A percentile compares a stretch with the other conserved stretches of the same genome.
These are phyloP conservation scores for Notothenia rossii DNA, from an alignment of 2,113 vertebrate species.

Conservation along the genomic window DNA sequence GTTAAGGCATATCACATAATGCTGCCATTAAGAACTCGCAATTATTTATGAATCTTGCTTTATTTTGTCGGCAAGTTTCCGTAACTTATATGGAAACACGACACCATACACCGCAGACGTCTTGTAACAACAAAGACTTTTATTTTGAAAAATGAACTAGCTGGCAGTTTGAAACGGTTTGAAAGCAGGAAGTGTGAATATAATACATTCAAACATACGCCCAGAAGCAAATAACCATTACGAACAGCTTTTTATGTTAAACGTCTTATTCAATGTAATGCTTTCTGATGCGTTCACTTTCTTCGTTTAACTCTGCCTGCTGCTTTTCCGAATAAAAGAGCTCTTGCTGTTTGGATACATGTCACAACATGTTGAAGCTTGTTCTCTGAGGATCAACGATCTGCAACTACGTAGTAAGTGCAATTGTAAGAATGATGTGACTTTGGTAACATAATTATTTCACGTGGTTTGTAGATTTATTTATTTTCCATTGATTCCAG, in stretches of 20 bases:
- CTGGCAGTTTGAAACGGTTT: not conserved
- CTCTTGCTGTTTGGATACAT: not conserved
- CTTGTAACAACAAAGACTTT: not conserved
- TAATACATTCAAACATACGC: not conserved
- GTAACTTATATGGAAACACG: not conserved
- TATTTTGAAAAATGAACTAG: constrained; percentile 32
- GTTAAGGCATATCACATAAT: not conserved
- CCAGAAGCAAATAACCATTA: not conserved
- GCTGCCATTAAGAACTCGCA: not conserved
- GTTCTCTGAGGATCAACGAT: not conserved
- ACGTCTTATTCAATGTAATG: not conserved
- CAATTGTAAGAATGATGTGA: too few species aligned
- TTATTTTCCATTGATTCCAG: too few species aligned
- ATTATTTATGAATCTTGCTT: not conserved
- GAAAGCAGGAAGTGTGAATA: not conserved
- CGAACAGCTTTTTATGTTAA: too few species aligned
- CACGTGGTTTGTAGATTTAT: too few species aligned
- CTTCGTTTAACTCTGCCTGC: not conserved
- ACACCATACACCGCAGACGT: not conserved
- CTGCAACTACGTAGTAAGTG: not conserved
- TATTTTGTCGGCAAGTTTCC: not conserved
- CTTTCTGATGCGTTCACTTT: not conserved
- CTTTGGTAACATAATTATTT: not conserved
- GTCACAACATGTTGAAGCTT: constrained; percentile 25
- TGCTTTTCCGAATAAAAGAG: not conserved